A percentile compares a stretch with the other conserved stretches of the same genome.
Conservation (phyloP, 2,113 vertebrate genomes). For the Thryonomys swinderianus region DNA sequence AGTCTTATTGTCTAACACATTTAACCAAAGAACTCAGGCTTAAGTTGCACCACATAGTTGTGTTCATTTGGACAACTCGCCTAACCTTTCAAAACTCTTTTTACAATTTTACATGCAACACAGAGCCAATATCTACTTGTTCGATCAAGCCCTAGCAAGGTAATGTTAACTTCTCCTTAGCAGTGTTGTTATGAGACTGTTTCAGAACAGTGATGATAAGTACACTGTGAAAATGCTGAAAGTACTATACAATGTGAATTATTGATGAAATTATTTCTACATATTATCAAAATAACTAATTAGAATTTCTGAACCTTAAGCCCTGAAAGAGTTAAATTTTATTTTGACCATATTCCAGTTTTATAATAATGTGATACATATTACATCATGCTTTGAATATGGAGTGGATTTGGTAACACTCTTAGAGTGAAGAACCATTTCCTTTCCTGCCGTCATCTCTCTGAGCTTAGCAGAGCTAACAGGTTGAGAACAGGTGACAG, state of each 20-base stretch:
- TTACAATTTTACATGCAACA: background rate
- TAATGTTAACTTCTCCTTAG: background rate
- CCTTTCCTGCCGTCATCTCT: background rate
- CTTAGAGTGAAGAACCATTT: background rate
- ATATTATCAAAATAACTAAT: background rate
- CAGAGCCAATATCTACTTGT: background rate
- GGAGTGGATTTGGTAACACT: background rate
- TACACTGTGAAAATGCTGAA: constrained; percentile 19
- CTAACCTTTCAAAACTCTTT: background rate
- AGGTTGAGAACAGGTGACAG: background rate
- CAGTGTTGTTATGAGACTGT: background rate
- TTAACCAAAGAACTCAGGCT: background rate
- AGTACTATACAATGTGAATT: constrained; percentile 4
- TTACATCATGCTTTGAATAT: background rate
- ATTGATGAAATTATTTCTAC: background rate
- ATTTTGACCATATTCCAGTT: background rate
- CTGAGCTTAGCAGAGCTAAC: background rate
- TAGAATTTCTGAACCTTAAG: constrained; percentile 24
- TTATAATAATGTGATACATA: background rate
- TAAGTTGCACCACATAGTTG: background rate
- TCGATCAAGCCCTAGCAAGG: background rate
- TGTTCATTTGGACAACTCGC: background rate
- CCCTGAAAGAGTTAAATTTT: background rate
- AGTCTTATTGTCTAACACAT: background rate
- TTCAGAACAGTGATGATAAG: background rate